Evolutionary conservation across 2,797 vertebrate species (phyloP), one percentile per base, ranked within the genome.

Genomic region (Gambusia yucatana): DNA sequence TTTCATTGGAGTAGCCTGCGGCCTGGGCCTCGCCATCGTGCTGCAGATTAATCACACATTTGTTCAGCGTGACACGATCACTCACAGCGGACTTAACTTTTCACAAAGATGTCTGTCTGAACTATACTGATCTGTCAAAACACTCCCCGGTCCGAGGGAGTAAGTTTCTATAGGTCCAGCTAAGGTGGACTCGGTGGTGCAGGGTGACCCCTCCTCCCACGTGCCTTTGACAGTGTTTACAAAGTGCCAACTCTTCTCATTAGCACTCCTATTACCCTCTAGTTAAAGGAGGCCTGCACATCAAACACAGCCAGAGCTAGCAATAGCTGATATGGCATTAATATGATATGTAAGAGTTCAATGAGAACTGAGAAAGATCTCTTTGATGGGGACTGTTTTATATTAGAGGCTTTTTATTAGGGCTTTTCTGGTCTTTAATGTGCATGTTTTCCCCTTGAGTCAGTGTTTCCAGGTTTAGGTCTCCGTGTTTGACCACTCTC

Each of bases 321-420:
- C 93, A 90, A 94, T 93, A 86, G 87, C 88, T 91, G 88, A 93
- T 93, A 91, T 79, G 91, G 93, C 88, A 94, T 92, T 92, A 93
- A 95, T 95, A 90, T 88, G 93, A 95, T 93, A 95, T 93, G 91
- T 93, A 93, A 93, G 91, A 94, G 91, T 93, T 92, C 90, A 94
- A 92, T 90, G 88, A 93, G 94, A 94, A 94, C 94, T 86, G 85
- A 81, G 86, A 87, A 77, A 79, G 86, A 89, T 86, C 81, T 73
- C 94, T 96, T 96, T 96, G 93, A 96, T 94, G 91, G 80, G 84
- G 88, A 89, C 93, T 95, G 95, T 94, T 96, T 95, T 84, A 83
- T 85, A 93, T 94, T 95, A 94, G 79, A 82, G 82, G 71, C 69
- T 85, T 95, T 95, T 95, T 95, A 95, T 93, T 90, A 76, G 87